These are phyloP conservation scores for Pampusana beccarii DNA, from an alignment of 2,113 vertebrate genomes.

Conservation along the genomic window DNA sequence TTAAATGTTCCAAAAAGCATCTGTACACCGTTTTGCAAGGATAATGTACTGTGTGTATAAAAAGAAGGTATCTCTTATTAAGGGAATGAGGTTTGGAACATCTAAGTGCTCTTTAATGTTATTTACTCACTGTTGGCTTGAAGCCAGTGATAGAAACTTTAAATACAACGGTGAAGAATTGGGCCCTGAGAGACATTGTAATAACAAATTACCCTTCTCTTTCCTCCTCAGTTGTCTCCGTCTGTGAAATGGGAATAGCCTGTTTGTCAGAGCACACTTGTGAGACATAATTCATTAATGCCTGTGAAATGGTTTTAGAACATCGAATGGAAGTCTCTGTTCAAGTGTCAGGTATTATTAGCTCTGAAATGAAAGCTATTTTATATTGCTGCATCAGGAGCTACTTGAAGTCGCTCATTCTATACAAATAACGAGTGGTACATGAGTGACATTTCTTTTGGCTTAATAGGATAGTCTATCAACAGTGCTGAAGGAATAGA, in stretches of 20 bases:
- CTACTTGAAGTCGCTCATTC: background rate
- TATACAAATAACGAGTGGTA: background rate
- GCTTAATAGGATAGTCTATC: background rate
- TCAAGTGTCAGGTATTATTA: constrained; percentile 40
- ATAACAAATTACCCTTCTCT: constrained; percentile 28
- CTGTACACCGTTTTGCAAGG: background rate
- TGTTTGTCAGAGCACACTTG: constrained; percentile 35
- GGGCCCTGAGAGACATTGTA: background rate
- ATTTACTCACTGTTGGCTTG: constrained; percentile 23
- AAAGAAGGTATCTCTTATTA: background rate
- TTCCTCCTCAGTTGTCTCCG: constrained; percentile 38
- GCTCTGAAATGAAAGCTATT: constrained; percentile 11
- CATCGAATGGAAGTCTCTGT: constrained; percentile 8
- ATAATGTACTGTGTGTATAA: background rate
- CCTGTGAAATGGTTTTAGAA: constrained; percentile 26
- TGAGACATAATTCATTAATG: constrained; percentile 54
- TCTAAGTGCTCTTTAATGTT: background rate
- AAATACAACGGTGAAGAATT: background rate
- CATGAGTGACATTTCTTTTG: constrained; percentile 9
- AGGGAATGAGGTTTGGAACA: background rate
- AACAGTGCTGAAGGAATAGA: background rate
- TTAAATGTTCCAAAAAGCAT: background rate
- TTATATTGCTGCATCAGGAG: constrained; percentile 31
- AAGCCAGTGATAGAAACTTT: background rate
- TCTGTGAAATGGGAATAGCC: constrained; percentile 43